Conservation (phyloP, 1,140 invertebrate genomes). For the Adoxophyes honmai region DNA sequence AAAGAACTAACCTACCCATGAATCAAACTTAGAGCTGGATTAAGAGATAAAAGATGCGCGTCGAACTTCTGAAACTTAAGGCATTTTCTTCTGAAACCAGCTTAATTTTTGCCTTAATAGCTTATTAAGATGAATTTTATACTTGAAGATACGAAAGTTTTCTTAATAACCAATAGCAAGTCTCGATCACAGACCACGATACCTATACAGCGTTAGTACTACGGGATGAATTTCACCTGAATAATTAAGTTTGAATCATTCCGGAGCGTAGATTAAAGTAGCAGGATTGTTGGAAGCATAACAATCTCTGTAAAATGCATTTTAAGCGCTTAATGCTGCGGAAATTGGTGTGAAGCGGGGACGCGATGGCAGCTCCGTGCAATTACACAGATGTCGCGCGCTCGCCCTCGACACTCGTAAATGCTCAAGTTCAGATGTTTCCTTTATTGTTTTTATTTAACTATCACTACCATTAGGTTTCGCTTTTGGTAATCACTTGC, state of each 20-base stretch:
- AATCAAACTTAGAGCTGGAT: conserved; percentile 64
- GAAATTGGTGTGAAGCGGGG: conserved; percentile 59
- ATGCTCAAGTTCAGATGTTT: conserved; percentile 50
- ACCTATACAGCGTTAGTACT: not conserved
- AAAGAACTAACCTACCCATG: conserved; percentile 64
- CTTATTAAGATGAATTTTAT: conserved; percentile 13
- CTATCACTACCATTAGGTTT: conserved; percentile 2
- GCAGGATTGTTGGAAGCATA: conserved; percentile 47
- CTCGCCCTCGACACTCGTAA: conserved; percentile 42
- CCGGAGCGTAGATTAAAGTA: conserved; percentile 36
- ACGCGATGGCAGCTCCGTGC: conserved; percentile 50
- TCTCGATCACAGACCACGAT: not conserved
- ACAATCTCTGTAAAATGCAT: conserved; percentile 61
- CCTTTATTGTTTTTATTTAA: conserved; percentile 15
- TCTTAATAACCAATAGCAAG: conserved; percentile 11
- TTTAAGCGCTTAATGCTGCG: conserved; percentile 62
- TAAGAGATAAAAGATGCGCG: conserved; percentile 55
- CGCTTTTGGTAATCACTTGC: not conserved
- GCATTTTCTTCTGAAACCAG: conserved; percentile 20
- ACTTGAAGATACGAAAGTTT: conserved; percentile 13
- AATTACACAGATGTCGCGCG: conserved; percentile 63
- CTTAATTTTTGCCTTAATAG: conserved; percentile 26
- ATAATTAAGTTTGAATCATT: conserved; percentile 17
- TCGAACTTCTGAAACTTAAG: conserved; percentile 48
- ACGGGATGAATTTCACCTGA: conserved; percentile 9